Evolutionary conservation across 2,888 invertebrate species (phyloP).

Genomic region (Fragum fragum): DNA sequence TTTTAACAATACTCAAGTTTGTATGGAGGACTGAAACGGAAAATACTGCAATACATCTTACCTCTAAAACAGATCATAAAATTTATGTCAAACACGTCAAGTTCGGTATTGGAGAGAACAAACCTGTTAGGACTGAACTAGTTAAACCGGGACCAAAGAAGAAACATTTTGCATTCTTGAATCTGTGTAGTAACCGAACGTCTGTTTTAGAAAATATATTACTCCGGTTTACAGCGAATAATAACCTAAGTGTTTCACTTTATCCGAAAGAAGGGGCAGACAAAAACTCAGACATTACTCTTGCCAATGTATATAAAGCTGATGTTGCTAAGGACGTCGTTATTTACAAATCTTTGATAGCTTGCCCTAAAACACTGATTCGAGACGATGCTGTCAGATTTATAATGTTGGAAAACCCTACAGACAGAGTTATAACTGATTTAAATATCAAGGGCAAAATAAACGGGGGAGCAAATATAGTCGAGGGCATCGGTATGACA

Average conservation of each 20-base stretch:
- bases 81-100: constrained; percentile 7
- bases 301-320: neutral
- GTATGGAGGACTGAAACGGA: neutral
- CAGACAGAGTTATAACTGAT: neutral
- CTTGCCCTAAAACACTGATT: neutral
- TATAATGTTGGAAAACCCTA: neutral
- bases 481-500: neutral
- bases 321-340: neutral
- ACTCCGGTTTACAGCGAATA: neutral
- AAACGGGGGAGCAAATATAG: neutral
- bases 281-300: neutral
- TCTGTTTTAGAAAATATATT: neutral
- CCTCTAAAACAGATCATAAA: neutral
- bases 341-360: neutral
- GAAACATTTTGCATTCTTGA: constrained; percentile 12
- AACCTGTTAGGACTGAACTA: neutral
- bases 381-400: constrained; percentile 1
- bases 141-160: neutral
- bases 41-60: neutral
- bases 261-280: neutral
- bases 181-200: neutral
- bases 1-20: neutral
- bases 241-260: constrained; percentile 1
- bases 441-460: neutral
- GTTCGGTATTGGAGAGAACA: constrained; percentile 6